Evolutionary conservation across 2,113 vertebrate genomes (phyloP), one percentile per base, ranked within the genome.

Genomic region (Corydoras maculifer): DNA sequence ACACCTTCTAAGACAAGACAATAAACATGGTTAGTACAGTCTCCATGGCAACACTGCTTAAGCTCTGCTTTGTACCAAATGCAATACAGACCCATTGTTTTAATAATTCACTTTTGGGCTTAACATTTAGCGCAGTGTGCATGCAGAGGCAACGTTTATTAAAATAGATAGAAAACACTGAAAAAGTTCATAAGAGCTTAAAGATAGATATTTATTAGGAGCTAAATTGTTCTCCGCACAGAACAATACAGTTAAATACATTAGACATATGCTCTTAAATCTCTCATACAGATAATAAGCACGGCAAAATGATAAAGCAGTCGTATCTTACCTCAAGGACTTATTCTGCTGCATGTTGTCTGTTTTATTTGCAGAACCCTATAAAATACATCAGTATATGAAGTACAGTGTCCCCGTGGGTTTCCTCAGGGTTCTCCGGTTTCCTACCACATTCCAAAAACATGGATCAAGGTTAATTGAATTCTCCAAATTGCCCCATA

Each of bases 181-280:
- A 43, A 43, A 43, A 43, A 43, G 7, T 43, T 43, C 4, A 43
- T 2, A 43, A 43, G 35, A 43, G 35, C 35, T 43, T 8, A 43
- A 43, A 53, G 9, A 3, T 10, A 53, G 51, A 53, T 10, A 4
- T 43, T 8, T 43, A 43, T 43, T 43, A 2, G 51, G 10, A 53
- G 51, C 10, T 12, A 53, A 10, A 53, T 53, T 53, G 66, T 48
- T 49, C 66, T 68, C 5, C 57, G 10, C 4, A 49, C 18, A 48
- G 50, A 12, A 31, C 15, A 58, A 71, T 54, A 73, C 3, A 65
- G 9, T 55, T 10, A n/a, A 48, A 18, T 59, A 43, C 51, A 15
- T 58, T n/a, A 53, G 30, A 57, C 65, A 71, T 50, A 78, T 72
- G 58, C 67, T 68, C 62, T 65, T 65, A 55, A 62, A 68, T 64